A percentile compares a stretch with the other conserved stretches of the same genome.
These are phyloP conservation scores for Orthosia gracilis DNA, from an alignment of 2,888 invertebrate genomes.

Conservation along the genomic window DNA sequence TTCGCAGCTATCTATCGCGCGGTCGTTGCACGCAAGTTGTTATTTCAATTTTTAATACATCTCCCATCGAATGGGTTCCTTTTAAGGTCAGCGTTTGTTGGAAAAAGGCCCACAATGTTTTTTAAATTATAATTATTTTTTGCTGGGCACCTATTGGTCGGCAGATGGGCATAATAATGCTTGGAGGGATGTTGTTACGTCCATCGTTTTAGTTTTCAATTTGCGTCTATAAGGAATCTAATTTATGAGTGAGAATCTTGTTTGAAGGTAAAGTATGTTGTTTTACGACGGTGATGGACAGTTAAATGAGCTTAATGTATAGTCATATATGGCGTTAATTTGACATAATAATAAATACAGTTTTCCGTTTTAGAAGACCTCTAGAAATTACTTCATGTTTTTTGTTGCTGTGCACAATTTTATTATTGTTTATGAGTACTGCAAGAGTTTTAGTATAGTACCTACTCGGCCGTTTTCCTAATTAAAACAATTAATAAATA, in stretches of 20 bases:
- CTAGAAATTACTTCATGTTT: neutral
- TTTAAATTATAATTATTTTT: slow-evolving; percentile 80
- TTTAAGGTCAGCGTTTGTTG: slow-evolving; percentile 83
- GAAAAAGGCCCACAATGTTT: slow-evolving; percentile 75
- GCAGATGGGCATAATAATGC: slow-evolving; percentile 76
- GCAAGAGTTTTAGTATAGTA: neutral
- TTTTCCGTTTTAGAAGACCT: neutral
- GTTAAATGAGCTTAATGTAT: slow-evolving; percentile 38
- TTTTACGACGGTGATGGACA: slow-evolving; percentile 21
- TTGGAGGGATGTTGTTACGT: slow-evolving; percentile 56
- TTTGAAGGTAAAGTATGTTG: slow-evolving; percentile 10
- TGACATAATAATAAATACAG: slow-evolving; percentile 8
- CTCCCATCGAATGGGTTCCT: slow-evolving; percentile 82
- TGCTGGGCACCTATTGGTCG: slow-evolving; percentile 77
- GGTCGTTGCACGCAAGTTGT: slow-evolving; percentile 86
- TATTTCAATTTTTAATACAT: slow-evolving; percentile 88
- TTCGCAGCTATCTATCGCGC: slow-evolving; percentile 78
- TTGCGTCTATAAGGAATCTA: slow-evolving; percentile 58
- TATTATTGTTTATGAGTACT: neutral
- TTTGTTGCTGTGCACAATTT: neutral
- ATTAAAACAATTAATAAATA: neutral
- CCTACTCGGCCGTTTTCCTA: slow-evolving; percentile 17
- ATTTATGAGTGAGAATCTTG: slow-evolving; percentile 62
- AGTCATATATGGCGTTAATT: slow-evolving; percentile 28
- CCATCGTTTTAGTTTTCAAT: slow-evolving; percentile 49